Conservation (phyloP, 2,113 vertebrate species). For the Cottus gobio region DNA sequence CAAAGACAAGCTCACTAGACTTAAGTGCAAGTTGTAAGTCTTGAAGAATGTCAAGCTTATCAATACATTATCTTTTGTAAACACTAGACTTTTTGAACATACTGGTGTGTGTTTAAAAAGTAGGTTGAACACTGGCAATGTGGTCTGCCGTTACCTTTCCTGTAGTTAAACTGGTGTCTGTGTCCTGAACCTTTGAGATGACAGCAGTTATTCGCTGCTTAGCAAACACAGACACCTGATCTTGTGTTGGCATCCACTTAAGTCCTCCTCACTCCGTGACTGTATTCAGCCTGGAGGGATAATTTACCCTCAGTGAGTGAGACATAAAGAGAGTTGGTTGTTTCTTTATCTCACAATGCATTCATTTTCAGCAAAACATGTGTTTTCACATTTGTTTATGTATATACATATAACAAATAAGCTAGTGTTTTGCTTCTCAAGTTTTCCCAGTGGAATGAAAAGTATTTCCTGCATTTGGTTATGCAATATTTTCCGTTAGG, state of each 20-base stretch:
- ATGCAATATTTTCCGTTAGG: conserved; percentile 50
- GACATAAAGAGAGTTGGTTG: conserved; percentile 1
- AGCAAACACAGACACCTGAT: conserved; percentile 56
- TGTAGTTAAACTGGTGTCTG: conserved; percentile 53
- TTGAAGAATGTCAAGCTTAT: not conserved
- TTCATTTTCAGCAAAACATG: conserved; percentile 18
- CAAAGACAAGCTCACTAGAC: not conserved
- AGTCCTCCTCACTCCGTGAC: conserved; percentile 39
- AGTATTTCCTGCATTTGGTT: conserved; percentile 43
- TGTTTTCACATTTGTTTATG: conserved; percentile 1
- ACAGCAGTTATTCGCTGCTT: conserved; percentile 54
- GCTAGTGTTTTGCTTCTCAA: conserved; percentile 4
- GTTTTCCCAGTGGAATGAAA: conserved; percentile 23
- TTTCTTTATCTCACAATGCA: conserved; percentile 16
- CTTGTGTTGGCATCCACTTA: conserved; percentile 35
- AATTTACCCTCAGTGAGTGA: conserved; percentile 22
- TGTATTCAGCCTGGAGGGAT: conserved; percentile 43
- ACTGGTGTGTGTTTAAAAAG: not conserved
- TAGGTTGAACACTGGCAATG: not conserved
- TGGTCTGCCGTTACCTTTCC: not conserved
- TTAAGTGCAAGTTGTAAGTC: not conserved
- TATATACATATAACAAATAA: not conserved
- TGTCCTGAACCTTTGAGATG: conserved; percentile 12
- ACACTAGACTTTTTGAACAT: not conserved
- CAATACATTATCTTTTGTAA: not conserved